Evolutionary conservation across 2,113 vertebrate genomes (phyloP), one percentile per base, ranked within the genome.

Genomic region (Corydoras sp.): DNA sequence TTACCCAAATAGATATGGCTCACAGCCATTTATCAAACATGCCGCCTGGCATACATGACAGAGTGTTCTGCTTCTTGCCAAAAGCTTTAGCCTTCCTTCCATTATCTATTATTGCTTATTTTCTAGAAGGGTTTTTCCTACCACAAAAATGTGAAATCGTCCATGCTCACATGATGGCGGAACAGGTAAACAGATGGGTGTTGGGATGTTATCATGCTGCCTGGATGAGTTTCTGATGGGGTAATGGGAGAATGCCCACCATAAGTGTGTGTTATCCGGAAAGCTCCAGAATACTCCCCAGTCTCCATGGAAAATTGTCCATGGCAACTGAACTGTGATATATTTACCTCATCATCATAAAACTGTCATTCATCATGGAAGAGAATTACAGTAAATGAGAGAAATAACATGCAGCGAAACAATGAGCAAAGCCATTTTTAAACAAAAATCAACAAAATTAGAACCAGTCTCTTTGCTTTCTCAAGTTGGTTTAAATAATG

Each of bases 1-100:
- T 56, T 73, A 69, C 73, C 56, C 65, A 73, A 69, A 79, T 69
- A 79, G 72, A 72, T 72, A 64, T 74, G 74, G 69, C 73, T 70
- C 75, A 49, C 65, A 70, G 35, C 32, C 62, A 66, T 76, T 69
- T 72, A 69, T 76, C 73, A 79, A 51, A 53, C 71, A 68, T 32
- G 58, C 64, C 72, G 48, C 2, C 53, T 53, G 4, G 53, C 59
- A 75, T 58, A 58, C 14, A 51, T 62, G 11, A 60, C 30, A 61
- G 63, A 58, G 12, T 75, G 35, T 51, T 66, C 9, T 49, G 30
- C 59, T 64, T 59, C 60, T 54, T 49, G 31, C 31, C 9, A 50
- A 56, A 56, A 3, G 10, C 6, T 53, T 14, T 14, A 56, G 12
- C n/a, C 14, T 56, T 56, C 14, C 54, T n/a, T 56, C 14, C 14